Conservation (phyloP, 2,797 vertebrate species). For the Selene dorsalis region DNA sequence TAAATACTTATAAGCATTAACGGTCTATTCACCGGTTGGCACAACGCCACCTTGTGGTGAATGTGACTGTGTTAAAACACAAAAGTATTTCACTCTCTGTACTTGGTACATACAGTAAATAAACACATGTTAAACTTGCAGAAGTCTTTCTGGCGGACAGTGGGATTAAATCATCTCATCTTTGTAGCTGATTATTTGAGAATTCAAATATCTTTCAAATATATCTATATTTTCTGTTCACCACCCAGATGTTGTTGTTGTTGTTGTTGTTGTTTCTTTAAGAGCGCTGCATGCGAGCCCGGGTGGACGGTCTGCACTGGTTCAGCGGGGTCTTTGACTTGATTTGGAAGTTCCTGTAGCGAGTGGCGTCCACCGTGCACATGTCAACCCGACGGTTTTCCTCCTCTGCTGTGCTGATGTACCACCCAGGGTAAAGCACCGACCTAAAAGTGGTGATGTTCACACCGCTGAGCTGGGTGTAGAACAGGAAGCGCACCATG, state of each 20-base stretch:
- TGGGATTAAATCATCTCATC: background rate
- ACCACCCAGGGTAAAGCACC: conserved; percentile 69
- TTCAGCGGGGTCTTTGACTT: background rate
- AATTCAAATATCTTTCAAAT: background rate
- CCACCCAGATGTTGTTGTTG: no score
- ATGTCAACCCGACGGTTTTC: conserved; percentile 65
- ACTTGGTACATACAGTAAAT: conserved; percentile 76
- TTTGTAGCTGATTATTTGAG: background rate
- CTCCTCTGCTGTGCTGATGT: conserved; percentile 72
- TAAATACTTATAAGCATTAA: conserved; percentile 46
- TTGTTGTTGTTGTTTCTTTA: background rate
- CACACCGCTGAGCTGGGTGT: conserved; percentile 60
- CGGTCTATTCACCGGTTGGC: background rate
- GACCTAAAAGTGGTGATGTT: conserved; percentile 75
- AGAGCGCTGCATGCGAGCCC: background rate
- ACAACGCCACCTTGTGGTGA: conserved; percentile 45
- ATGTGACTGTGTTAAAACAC: conserved; percentile 52
- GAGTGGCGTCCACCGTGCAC: conserved; percentile 36
- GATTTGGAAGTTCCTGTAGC: conserved; percentile 67
- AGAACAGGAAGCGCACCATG: conserved; percentile 77
- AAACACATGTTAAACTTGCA: conserved; percentile 1
- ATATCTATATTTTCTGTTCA: background rate
- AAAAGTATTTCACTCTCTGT: conserved; percentile 55
- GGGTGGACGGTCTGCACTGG: background rate
- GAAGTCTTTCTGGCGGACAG: conserved; percentile 14